Conservation (phyloP, 2,113 vertebrate species). For the Ptilorrhoa leucosticta region DNA sequence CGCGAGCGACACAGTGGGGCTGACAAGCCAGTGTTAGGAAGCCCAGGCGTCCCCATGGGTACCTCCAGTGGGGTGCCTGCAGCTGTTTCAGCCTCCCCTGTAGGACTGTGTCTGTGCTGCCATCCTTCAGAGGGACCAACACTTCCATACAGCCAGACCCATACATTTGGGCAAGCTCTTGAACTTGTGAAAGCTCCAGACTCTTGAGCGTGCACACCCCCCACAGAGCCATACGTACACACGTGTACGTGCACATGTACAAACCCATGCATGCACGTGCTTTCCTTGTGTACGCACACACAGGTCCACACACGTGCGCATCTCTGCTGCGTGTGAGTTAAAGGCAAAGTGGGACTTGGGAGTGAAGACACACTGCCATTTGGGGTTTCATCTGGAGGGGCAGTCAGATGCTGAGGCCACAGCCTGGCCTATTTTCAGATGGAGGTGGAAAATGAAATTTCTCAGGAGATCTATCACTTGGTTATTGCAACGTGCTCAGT, state of each 20-base stretch:
- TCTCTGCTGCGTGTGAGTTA: accelerated
- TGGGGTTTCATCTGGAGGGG: not conserved
- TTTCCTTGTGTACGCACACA: not conserved
- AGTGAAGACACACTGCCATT: not conserved
- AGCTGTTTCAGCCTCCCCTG: not conserved
- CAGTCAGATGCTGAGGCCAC: not conserved
- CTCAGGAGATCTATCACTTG: not conserved
- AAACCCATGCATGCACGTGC: not conserved
- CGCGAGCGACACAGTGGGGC: too few relatives aligned
- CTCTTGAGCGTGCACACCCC: accelerated
- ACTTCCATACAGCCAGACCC: not conserved
- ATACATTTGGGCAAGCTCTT: not conserved
- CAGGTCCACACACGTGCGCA: accelerated
- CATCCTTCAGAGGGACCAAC: not conserved
- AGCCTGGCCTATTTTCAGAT: not conserved
- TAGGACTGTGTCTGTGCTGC: not conserved
- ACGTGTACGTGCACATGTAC: accelerated
- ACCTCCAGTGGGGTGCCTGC: not conserved
- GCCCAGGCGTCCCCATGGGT: not conserved
- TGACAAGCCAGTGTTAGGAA: not conserved
- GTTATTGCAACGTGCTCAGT: not conserved
- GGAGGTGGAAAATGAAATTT: not conserved
- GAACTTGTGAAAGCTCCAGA: not conserved
- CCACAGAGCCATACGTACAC: accelerated
- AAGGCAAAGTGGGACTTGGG: not conserved